Evolutionary conservation across 2,888 invertebrate genomes (phyloP).

Genomic region (Phyto melanocephala): DNA sequence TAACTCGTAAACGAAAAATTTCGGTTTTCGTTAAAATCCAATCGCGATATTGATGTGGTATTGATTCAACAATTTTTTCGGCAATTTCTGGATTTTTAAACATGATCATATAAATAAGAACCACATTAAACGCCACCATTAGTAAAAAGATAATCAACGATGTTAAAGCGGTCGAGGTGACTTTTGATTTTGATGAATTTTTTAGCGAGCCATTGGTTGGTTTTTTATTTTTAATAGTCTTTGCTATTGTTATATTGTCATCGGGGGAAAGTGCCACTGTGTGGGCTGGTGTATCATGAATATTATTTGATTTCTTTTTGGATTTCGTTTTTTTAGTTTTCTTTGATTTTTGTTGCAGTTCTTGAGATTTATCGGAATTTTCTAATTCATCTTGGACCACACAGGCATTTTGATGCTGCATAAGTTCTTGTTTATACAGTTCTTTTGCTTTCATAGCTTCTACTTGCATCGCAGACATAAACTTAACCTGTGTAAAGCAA

Average conservation of each 20-base stretch:
- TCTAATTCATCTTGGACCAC: background rate
- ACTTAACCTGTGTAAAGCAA: conserved; percentile 68
- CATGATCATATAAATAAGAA: conserved; percentile 76
- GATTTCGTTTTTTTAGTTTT: conserved; percentile 59
- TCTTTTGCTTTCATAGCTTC: conserved; percentile 70
- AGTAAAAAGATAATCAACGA: conserved; percentile 75
- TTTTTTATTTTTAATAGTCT: conserved; percentile 65
- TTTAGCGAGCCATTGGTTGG: conserved; percentile 60
- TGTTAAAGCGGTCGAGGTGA: conserved; percentile 70
- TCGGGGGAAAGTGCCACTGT: conserved; percentile 6
- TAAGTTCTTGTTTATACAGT: conserved; percentile 66
- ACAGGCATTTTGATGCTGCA: conserved; percentile 37
- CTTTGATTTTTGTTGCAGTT: conserved; percentile 51
- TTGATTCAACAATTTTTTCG: conserved; percentile 74
- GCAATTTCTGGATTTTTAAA: conserved; percentile 78
- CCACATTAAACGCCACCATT: conserved; percentile 73
- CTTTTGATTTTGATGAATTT: background rate
- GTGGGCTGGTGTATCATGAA: conserved; percentile 64
- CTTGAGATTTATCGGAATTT: background rate
- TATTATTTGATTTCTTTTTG: conserved; percentile 65
- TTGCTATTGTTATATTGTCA: conserved; percentile 61
- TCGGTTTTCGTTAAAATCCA: conserved; percentile 76
- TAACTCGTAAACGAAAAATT: conserved; percentile 75
- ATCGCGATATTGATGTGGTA: conserved; percentile 77
- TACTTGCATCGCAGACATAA: conserved; percentile 70